Evolutionary conservation across 2,888 invertebrate species (phyloP), one percentile per base, ranked within the genome.

Genomic region (Marronus borbonicus): DNA sequence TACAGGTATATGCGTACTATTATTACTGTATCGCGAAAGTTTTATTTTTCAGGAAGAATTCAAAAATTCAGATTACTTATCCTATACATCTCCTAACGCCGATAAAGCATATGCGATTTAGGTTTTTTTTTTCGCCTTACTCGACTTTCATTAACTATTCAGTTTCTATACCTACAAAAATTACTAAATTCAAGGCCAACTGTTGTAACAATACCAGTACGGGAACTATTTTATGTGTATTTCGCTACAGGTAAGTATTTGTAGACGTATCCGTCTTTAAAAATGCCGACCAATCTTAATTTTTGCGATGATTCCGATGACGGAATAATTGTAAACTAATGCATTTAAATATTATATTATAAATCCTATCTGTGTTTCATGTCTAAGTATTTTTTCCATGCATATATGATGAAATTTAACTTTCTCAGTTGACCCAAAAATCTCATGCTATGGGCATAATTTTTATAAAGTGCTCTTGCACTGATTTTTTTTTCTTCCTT

Each of bases 131-230:
- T 72, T 20, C 49, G 20, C 58, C 36, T 72, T 72, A 36, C n/a
- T 72, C 36, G 36, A 72, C 70, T 72, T 72, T 72, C 58, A 58
- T 72, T 72, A 72, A 72, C 58, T 55, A 72, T 58, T 72, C 58
- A 55, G 58, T 72, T 72, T 72, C 70, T 55, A 58, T 58, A 8
- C 44, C 44, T 44, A 72, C 58, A 68, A 72, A 69, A 69, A 69
- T 52, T 69, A 52, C 69, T 50, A 72, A 72, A 72, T 72, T 72
- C 70, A 72, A 72, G 70, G 70, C 17, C 70, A 58, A 58, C 36
- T 72, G 36, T 72, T 39, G 58, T 72, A 72, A 39, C 70, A 58
- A 39, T 72, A 20, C 2, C n/a, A 24, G 36, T 36, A 31, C 66
- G 4, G 52, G 5, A n/a, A 55, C n/a, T 55, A 17, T 55, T 55